Base-by-base conservation (phyloP, 2,113 vertebrate genomes). In the Poeciliopsis occidentalis region DNA sequence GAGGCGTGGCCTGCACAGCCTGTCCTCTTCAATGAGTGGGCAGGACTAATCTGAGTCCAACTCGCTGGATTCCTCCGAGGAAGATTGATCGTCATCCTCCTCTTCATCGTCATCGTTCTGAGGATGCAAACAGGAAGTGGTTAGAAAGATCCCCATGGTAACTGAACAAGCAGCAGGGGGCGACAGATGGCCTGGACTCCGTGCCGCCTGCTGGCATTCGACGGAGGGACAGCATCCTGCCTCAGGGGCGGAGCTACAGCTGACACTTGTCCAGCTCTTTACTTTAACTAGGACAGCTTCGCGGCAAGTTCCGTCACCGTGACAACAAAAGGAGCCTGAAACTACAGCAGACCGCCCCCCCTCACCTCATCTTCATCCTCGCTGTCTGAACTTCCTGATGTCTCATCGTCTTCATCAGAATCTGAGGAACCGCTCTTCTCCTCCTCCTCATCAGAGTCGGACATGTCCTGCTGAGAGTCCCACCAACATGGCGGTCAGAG, bases 371-470 rank as follows among this genome's bases (percentile, higher is more conserved):
- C 91, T 0, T 93, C 93, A 0, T 93, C 92, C 0, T 93, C 93
- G 24, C 93, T 95, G 81, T 95, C 94, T 0, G 83, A 82, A 72
- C 83, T 91, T 70, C 92, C 93, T 0, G 94, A 93, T 0, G 94
- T 92, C 71, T 94, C 94, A 0, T 95, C 94, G 0, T 95, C 94
- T 12, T 95, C 93, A 1, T 94, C 93, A 0, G 93, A 94, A 64
- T 94, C 91, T 0, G 93, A 90, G 0, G 94, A 91, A 62, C 93
- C 87, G 4, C 93, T 93, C 65, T 94, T 94, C 39, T 93, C 89
- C 17, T 93, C 91, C 1, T 93, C 92, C 13, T 94, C 93, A 4
- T 94, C 91, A 0, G 94, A 93, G 77, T 94, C 94, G 0, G 93
- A 91, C 76, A 92, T 83, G 79, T 94, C 94, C 90, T 94, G 93